Percentiles rank a stretch among this genome's conserved stretches.
Evolutionary conservation across 2,113 vertebrate genomes (phyloP).

Genomic region (Myiagra hebetior): DNA sequence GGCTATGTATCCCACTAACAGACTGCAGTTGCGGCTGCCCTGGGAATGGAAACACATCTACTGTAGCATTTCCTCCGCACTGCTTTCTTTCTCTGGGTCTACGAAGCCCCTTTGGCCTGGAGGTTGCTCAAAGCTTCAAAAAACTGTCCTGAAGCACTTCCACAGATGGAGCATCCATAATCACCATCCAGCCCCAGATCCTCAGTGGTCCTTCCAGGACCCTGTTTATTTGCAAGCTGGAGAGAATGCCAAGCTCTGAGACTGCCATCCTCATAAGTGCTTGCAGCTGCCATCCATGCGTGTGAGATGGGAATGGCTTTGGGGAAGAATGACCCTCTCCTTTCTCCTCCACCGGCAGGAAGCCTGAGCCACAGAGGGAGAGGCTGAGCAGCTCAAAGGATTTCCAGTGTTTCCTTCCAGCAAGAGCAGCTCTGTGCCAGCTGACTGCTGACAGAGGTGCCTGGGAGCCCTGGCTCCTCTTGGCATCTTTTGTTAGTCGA

Average conservation of each 20-base stretch:
- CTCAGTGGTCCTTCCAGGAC: neutral
- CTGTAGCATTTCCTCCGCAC: neutral
- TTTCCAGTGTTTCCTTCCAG: neutral
- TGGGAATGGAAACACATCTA: neutral
- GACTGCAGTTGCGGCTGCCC: neutral
- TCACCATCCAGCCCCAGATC: neutral
- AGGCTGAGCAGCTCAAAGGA: neutral
- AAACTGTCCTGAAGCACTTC: neutral
- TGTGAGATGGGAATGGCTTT: neutral
- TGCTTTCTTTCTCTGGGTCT: neutral
- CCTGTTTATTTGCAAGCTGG: fast-evolving
- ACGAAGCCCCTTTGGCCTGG: neutral
- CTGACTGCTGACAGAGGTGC: neutral
- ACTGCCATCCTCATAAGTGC: neutral
- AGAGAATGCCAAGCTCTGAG: neutral
- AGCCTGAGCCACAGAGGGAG: neutral
- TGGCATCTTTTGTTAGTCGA: neutral
- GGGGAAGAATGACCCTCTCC: neutral
- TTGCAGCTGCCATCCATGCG: neutral
- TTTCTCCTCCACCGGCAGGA: neutral
- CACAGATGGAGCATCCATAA: neutral
- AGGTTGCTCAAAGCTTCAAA: neutral
- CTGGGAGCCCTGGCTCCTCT: neutral
- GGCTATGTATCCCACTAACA: neutral
- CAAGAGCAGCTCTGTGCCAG: neutral